Percentiles rank a stretch among this genome's conserved stretches.
These are phyloP conservation scores for Xestoiulus laeticollis DNA, from an alignment of 2,888 invertebrate species.

Conservation along the genomic window DNA sequence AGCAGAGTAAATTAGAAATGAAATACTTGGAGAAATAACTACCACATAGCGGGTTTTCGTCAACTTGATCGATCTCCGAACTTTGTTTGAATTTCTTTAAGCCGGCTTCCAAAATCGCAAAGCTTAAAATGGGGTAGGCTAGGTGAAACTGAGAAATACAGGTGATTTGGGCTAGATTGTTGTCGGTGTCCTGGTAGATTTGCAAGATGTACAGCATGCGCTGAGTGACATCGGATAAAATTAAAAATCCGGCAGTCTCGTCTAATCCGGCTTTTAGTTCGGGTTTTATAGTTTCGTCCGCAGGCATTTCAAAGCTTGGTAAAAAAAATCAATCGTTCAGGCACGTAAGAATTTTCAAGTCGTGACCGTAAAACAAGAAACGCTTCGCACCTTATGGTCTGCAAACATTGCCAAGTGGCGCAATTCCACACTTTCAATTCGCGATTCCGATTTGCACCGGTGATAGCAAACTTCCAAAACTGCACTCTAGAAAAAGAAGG, in stretches of 20 bases:
- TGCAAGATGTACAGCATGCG: slow-evolving; percentile 81
- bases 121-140: slow-evolving; percentile 87
- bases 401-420: slow-evolving; percentile 93
- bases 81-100: slow-evolving; percentile 65
- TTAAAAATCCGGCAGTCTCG: slow-evolving; percentile 82
- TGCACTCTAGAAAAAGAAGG: slow-evolving; percentile 69
- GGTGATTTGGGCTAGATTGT: slow-evolving; percentile 61
- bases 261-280: slow-evolving; percentile 83
- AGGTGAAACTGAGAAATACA: slow-evolving; percentile 83
- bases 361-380: background rate
- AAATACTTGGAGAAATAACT: background rate
- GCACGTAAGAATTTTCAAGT: background rate
- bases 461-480: slow-evolving; percentile 96
- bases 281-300: slow-evolving; percentile 58
- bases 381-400: slow-evolving; percentile 73
- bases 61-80: slow-evolving; percentile 69
- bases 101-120: slow-evolving; percentile 83
- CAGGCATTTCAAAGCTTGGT: slow-evolving; percentile 56
- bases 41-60: slow-evolving; percentile 52
- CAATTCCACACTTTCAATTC: slow-evolving; percentile 95
- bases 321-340: background rate
- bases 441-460: slow-evolving; percentile 88
- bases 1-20: background rate
- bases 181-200: slow-evolving; percentile 66
- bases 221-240: slow-evolving; percentile 87